A percentile compares a stretch with the other conserved stretches of the same genome.
phyloP scores from a whole-genome alignment of 2,797 vertebrate species.

The Falco naumanni region DNA sequence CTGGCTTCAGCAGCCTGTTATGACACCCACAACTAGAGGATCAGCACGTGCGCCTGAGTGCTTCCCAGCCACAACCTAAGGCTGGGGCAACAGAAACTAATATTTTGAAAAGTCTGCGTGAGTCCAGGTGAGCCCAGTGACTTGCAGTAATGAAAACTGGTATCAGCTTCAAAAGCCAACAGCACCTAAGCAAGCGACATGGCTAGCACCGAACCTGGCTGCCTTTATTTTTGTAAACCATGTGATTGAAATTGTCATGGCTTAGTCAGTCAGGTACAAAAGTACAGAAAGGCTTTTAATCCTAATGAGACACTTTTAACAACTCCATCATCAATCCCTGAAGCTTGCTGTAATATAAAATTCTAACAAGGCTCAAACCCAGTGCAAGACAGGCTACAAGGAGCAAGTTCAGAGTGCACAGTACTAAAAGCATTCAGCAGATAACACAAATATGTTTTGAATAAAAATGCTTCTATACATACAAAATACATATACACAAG shows the following conservation, averaged over 20 bases:
- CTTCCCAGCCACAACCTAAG: background rate
- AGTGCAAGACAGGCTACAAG: background rate
- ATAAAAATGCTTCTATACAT: background rate
- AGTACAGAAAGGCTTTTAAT: background rate
- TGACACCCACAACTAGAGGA: background rate
- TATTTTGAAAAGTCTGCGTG: background rate
- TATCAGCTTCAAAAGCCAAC: background rate
- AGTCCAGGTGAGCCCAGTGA: background rate
- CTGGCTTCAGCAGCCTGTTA: background rate
- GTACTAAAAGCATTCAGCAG: background rate
- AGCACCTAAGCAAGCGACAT: accelerated
- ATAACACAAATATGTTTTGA: background rate
- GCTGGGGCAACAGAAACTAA: background rate
- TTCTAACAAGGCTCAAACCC: background rate
- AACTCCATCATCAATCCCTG: background rate
- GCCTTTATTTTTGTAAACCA: background rate
- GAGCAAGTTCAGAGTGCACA: background rate
- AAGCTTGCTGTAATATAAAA: background rate
- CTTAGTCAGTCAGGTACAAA: background rate
- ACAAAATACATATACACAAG: background rate
- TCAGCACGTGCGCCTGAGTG: background rate
- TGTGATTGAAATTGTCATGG: background rate
- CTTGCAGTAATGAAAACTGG: background rate
- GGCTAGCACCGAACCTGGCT: background rate
- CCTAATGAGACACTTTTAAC: background rate